Evolutionary conservation across 64 coral and sea anemone genomes (phyloP).

Genomic region (Dendronephthya gigantea): DNA sequence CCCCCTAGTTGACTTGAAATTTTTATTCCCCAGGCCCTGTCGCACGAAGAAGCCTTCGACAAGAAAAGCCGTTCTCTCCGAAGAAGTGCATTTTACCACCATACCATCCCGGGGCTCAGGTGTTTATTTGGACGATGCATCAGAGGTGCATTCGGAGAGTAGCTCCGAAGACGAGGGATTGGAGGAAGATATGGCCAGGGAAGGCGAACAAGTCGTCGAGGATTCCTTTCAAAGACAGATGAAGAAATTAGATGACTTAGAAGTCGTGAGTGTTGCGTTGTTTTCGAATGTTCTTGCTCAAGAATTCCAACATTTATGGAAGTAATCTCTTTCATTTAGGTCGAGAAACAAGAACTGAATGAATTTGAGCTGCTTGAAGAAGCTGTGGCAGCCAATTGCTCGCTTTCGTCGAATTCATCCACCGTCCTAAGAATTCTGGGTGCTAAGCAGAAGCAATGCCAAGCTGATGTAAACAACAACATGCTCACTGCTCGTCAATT

Average conservation of each 20-base stretch:
- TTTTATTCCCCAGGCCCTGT: too few relatives aligned
- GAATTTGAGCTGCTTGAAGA: slow-evolving; percentile 7
- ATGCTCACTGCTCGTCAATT: not conserved
- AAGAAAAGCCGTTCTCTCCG: not conserved
- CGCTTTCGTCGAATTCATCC: slow-evolving; percentile 3
- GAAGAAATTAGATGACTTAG: not conserved
- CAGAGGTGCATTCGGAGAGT: not conserved
- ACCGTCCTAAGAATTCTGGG: not conserved
- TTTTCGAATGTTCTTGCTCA: too few relatives aligned
- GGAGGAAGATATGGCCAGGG: not conserved
- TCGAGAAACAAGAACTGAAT: slow-evolving; percentile 10
- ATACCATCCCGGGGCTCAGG: not conserved
- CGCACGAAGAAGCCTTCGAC: not conserved
- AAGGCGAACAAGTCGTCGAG: not conserved
- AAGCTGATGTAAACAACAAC: not conserved
- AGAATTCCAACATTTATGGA: too few relatives aligned
- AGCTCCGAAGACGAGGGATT: not conserved
- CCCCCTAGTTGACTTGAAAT: too few relatives aligned
- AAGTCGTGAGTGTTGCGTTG: not conserved
- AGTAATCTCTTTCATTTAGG: not conserved
- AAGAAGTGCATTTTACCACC: not conserved
- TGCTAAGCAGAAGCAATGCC: not conserved
- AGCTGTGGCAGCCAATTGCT: not conserved
- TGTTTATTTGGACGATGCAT: not conserved
- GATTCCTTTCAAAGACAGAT: not conserved